These are phyloP conservation scores for Strigamia transsilvanica DNA, from an alignment of 2,888 invertebrate genomes.

Conservation along the genomic window DNA sequence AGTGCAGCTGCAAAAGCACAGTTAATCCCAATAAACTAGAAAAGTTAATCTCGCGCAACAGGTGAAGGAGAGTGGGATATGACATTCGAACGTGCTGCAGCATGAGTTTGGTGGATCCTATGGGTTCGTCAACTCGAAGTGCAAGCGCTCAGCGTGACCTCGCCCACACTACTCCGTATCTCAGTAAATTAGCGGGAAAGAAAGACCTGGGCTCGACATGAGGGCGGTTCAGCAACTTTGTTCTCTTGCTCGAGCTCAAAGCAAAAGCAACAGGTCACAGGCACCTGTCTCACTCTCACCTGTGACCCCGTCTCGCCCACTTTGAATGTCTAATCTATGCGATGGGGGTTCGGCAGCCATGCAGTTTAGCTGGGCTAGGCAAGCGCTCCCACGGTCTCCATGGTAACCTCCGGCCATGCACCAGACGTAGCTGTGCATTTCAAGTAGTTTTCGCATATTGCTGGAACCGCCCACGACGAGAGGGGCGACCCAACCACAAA, in stretches of 20 bases:
- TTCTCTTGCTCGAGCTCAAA: slow-evolving; percentile 14
- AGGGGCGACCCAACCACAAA: slow-evolving; percentile 1
- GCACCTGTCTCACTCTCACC: slow-evolving; percentile 38
- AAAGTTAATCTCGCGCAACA: slow-evolving; percentile 18
- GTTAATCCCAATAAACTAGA: slow-evolving; percentile 7
- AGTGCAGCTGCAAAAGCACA: slow-evolving; percentile 24
- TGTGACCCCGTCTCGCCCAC: slow-evolving; percentile 38
- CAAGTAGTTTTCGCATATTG: slow-evolving; percentile 15
- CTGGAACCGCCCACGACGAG: slow-evolving; percentile 23
- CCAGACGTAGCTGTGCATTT: slow-evolving; percentile 14
- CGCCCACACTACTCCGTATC: neutral
- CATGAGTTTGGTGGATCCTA: neutral
- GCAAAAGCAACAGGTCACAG: slow-evolving; percentile 38
- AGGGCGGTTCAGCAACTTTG: slow-evolving; percentile 34
- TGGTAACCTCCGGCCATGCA: slow-evolving; percentile 35
- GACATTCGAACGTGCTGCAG: neutral
- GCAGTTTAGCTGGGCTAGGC: slow-evolving; percentile 10
- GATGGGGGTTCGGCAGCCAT: slow-evolving; percentile 11
- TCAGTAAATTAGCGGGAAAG: slow-evolving; percentile 17
- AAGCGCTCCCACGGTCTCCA: slow-evolving; percentile 28
- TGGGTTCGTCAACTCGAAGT: neutral
- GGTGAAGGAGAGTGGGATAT: neutral
- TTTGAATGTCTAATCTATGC: slow-evolving; percentile 29
- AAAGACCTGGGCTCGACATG: slow-evolving; percentile 25
- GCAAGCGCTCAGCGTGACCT: neutral